These are phyloP conservation scores for Podarcis cretensis DNA, from an alignment of 2,113 vertebrate genomes.

Conservation along the genomic window DNA sequence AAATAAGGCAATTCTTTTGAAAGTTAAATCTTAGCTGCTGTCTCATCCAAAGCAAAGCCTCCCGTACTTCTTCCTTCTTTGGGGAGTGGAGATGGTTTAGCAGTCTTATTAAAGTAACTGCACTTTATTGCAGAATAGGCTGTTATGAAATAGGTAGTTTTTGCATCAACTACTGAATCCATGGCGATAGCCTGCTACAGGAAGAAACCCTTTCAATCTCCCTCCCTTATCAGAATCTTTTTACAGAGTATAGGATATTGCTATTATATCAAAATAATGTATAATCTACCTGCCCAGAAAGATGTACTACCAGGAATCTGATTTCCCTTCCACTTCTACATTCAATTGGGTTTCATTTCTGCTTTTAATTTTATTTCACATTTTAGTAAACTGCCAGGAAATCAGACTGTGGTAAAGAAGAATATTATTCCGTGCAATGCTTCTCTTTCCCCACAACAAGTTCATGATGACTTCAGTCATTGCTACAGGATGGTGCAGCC, in stretches of 20 bases:
- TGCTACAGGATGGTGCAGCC: background rate
- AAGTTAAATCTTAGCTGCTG: background rate
- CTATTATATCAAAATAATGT: background rate
- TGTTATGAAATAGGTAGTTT: background rate
- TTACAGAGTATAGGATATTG: background rate
- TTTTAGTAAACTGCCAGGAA: conserved; percentile 34
- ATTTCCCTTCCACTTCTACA: conserved; percentile 23
- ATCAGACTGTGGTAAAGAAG: conserved; percentile 24
- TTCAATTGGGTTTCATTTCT: background rate
- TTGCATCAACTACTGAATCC: background rate
- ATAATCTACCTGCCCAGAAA: background rate
- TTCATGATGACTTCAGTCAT: background rate
- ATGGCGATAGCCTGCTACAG: background rate
- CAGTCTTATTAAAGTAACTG: background rate
- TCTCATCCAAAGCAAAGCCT: background rate
- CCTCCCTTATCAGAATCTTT: background rate
- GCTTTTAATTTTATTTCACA: background rate
- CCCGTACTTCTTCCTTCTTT: background rate
- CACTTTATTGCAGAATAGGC: background rate
- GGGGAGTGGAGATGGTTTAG: background rate
- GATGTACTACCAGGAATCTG: background rate
- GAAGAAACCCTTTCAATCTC: background rate
- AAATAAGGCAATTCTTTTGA: background rate
- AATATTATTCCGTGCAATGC: background rate
- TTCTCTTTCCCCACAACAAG: background rate